phyloP scores from a whole-genome alignment of 2,113 vertebrate species.

The Orcinus orca region DNA sequence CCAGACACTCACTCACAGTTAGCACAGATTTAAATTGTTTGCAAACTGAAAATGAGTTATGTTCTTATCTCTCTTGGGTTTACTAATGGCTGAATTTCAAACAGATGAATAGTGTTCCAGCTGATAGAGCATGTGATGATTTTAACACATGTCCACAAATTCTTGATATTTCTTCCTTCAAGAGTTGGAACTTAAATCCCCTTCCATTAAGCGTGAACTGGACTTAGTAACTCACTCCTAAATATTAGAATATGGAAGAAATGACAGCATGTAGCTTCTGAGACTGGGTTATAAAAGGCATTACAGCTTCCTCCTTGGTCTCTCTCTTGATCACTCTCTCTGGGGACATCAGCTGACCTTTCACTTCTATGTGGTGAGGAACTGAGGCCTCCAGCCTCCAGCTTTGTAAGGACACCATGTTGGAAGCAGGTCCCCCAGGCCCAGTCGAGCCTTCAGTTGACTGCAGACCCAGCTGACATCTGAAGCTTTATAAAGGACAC shows the following conservation, averaged over 20 bases:
- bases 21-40: not conserved
- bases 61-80: slow-evolving; percentile 12
- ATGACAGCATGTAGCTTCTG: not conserved
- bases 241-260: not conserved
- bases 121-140: not conserved
- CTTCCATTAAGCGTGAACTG: not conserved
- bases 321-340: not conserved
- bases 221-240: not conserved
- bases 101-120: not conserved
- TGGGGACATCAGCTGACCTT: not conserved
- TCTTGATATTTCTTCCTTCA: not conserved
- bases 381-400: not conserved
- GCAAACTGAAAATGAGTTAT: not conserved
- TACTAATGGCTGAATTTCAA: not conserved
- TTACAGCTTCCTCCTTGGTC: not conserved
- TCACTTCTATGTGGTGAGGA: not conserved
- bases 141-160: not conserved
- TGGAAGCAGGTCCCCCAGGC: not conserved
- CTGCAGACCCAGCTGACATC: not conserved
- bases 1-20: not conserved
- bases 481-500: not conserved
- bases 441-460: not conserved
- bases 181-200: not conserved
- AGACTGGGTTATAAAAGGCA: not conserved
- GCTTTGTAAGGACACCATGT: not conserved